Conservation (phyloP, 1,140 invertebrate species). For the Hormaphis cornu region DNA sequence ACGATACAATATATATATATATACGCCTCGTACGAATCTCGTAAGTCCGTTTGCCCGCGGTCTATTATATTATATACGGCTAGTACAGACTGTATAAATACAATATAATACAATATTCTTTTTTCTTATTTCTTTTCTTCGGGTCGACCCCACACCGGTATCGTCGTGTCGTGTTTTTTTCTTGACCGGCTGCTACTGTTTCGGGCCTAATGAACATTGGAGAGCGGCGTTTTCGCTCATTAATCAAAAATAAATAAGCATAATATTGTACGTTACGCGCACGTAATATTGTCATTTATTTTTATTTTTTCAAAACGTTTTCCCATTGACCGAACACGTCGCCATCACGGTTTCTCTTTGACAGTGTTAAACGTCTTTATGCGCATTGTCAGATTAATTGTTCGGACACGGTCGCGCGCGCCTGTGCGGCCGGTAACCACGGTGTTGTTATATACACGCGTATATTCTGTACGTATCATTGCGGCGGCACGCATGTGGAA, state of each 20-base stretch:
- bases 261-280: too few species aligned
- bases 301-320: constrained; percentile 24
- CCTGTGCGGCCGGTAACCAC: background rate
- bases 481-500: too few species aligned
- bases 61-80: too few species aligned
- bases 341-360: background rate
- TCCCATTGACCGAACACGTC: constrained; percentile 20
- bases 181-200: constrained; percentile 27
- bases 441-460: too few species aligned
- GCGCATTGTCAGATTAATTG: constrained; percentile 31
- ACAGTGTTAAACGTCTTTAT: constrained; percentile 32
- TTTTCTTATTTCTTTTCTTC: background rate
- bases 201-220: constrained; percentile 16
- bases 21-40: too few species aligned
- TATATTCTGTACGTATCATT: too few species aligned
- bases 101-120: background rate
- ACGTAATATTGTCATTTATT: background rate
- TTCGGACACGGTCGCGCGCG: background rate
- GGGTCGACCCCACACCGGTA: constrained; percentile 28
- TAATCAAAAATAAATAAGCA: constrained; percentile 32
- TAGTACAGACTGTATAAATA: too few species aligned
- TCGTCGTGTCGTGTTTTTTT: too few species aligned
- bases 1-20: background rate
- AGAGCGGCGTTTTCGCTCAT: constrained; percentile 27
- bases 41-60: background rate